Percentiles rank a stretch among this genome's conserved stretches.
Conservation (phyloP, 2,888 invertebrate genomes). For the Ectemnius cavifrons region DNA sequence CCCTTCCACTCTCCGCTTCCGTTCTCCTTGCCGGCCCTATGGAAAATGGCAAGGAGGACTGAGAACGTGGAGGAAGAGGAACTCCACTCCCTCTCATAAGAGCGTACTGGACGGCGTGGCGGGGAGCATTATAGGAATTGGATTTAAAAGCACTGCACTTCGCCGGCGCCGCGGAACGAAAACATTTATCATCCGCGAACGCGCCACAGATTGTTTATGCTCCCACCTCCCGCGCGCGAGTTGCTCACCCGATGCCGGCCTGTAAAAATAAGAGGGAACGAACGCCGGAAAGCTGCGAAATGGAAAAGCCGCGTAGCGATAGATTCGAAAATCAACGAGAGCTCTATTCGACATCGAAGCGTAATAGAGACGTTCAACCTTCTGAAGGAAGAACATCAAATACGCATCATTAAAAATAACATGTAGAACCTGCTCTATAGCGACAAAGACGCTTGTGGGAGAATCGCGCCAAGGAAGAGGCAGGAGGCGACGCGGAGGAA, state of each 20-base stretch:
- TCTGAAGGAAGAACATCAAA: not conserved
- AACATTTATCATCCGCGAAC: constrained; percentile 62
- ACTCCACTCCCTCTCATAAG: not conserved
- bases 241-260: constrained; percentile 34
- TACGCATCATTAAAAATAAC: constrained; percentile 2
- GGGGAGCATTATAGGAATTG: constrained; percentile 65
- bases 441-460: too few species aligned
- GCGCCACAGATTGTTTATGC: constrained; percentile 48
- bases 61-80: not conserved
- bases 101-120: not conserved
- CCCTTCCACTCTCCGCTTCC: constrained; percentile 3
- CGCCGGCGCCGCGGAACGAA: constrained; percentile 49
- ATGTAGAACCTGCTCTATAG: too few species aligned
- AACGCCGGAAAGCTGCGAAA: not conserved
- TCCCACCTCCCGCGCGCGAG: constrained; percentile 47
- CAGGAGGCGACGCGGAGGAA: too few species aligned
- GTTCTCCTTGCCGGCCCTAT: constrained; percentile 23
- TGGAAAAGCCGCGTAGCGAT: not conserved
- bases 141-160: constrained; percentile 65
- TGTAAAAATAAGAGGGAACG: constrained; percentile 29
- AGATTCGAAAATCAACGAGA: too few species aligned
- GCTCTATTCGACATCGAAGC: too few species aligned
- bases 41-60: constrained; percentile 27
- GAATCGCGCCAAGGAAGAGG: too few species aligned
- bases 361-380: too few species aligned